Base-by-base conservation (phyloP, 2,888 invertebrate species). In the Atethmia centrago region DNA sequence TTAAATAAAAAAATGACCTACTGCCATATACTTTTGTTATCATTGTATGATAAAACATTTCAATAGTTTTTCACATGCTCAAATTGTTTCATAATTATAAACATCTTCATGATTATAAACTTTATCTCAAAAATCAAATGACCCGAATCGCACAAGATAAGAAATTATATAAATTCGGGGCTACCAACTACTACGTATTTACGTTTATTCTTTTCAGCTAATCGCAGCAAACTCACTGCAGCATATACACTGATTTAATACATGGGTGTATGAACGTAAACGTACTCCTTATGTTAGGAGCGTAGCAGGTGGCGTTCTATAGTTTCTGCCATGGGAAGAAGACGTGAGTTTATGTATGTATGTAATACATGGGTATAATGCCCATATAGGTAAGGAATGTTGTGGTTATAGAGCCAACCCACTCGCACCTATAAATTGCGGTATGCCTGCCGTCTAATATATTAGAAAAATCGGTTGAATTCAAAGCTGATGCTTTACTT, bases 111-210 rank as follows among this genome's bases (percentile, higher is more conserved):
- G 47, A 42, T 74, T 59, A 55, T 53, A 21, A 40, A 64, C 2
- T 42, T 58, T 63, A 80, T 80, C 45, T 77, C 42, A 31, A n/a
- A 31, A 74, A 77, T 74, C 31, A 59, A 77, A 40, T 74, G 77
- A 77, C 74, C 77, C 59, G 40, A 64, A 73, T 45, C 56, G n/a
- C 3, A 21, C 25, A 31, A 47, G 51, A 80, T 80, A 74, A 7
- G 51, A 14, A 19, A 31, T 71, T 42, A 71, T n/a, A 31, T 56
- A n/a, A 68, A 28, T 25, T 3, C 45, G 36, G 25, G 21, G 53
- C 19, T 79, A 25, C 2, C 25, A 3, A 49, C 9, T 67, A 77
- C 9, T 74, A 49, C 14, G n/a, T 66, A 28, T 36, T 25, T 49
- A 36, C 19, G 28, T 25, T 40, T 45, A 8, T 47, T 56, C 3